phyloP scores from a whole-genome alignment of 1,140 invertebrate genomes.

The Neodiprion pinetum region DNA sequence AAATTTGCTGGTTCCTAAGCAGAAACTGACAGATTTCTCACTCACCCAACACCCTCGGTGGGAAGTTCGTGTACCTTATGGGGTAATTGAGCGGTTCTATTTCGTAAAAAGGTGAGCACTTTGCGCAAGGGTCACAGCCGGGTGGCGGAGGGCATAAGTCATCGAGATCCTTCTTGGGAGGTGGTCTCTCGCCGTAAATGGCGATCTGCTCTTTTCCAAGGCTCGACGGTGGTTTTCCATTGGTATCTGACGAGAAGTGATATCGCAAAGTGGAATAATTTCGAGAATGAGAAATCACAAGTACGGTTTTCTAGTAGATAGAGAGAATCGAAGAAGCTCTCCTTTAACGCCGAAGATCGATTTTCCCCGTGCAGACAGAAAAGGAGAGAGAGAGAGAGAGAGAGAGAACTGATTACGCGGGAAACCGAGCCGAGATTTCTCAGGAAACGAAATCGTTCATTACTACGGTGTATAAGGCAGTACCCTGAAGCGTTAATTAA shows the following conservation, averaged over 20 bases:
- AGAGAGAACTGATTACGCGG: too few relatives aligned
- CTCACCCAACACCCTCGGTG: conserved; percentile 48
- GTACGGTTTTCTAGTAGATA: too few relatives aligned
- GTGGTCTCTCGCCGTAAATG: conserved; percentile 58
- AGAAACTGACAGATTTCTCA: not conserved
- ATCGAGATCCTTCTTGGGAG: conserved; percentile 56
- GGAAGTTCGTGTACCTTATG: conserved; percentile 46
- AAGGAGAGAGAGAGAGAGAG: not conserved
- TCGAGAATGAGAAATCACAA: too few relatives aligned
- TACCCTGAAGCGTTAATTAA: not conserved
- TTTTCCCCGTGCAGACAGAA: not conserved
- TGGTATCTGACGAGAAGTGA: not conserved
- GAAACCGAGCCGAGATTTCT: not conserved
- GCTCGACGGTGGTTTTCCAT: not conserved
- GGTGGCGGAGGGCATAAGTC: conserved; percentile 60
- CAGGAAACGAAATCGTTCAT: not conserved
- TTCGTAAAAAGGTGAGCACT: conserved; percentile 50
- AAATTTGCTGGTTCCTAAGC: too few relatives aligned
- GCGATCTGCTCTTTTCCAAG: conserved; percentile 29
- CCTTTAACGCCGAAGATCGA: not conserved
- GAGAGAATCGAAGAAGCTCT: not conserved
- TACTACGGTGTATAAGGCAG: not conserved
- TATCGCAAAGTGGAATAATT: too few relatives aligned
- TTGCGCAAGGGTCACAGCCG: conserved; percentile 57
- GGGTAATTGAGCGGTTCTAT: conserved; percentile 44